Evolutionary conservation across 2,113 vertebrate species (phyloP).

Genomic region (Haplochromis burtoni): DNA sequence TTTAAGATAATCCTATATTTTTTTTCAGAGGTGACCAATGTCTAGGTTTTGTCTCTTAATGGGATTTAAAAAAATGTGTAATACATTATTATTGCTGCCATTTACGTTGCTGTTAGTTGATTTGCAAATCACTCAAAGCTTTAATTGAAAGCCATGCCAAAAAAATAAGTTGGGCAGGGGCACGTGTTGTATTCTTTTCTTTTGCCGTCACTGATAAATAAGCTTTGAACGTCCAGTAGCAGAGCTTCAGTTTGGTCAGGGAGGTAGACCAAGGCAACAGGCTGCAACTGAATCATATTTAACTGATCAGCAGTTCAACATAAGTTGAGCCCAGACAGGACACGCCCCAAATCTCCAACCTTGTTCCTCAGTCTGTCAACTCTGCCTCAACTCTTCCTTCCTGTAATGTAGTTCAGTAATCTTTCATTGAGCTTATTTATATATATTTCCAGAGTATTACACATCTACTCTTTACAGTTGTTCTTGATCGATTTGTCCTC

Average conservation of each 20-base stretch:
- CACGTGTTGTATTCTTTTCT: not conserved
- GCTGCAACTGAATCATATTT: rapidly evolving
- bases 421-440: not conserved
- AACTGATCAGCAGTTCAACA: not conserved
- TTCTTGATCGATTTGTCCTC: rapidly evolving
- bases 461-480: not conserved
- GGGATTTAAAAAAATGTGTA: not conserved
- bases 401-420: not conserved
- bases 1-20: not conserved
- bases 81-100: not conserved
- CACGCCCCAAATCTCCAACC: not conserved
- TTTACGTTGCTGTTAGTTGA: not conserved
- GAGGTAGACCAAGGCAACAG: not conserved
- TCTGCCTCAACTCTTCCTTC: not conserved
- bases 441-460: rapidly evolving
- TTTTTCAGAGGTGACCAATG: not conserved
- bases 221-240: not conserved
- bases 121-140: not conserved
- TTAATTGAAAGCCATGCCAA: not conserved
- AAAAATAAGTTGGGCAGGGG: rapidly evolving
- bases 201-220: not conserved
- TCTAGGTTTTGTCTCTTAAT: not conserved
- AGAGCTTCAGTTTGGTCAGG: not conserved
- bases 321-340: not conserved
- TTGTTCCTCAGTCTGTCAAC: not conserved